phyloP scores from a whole-genome alignment of 2,797 vertebrate genomes.

The Danio aesculapii region DNA sequence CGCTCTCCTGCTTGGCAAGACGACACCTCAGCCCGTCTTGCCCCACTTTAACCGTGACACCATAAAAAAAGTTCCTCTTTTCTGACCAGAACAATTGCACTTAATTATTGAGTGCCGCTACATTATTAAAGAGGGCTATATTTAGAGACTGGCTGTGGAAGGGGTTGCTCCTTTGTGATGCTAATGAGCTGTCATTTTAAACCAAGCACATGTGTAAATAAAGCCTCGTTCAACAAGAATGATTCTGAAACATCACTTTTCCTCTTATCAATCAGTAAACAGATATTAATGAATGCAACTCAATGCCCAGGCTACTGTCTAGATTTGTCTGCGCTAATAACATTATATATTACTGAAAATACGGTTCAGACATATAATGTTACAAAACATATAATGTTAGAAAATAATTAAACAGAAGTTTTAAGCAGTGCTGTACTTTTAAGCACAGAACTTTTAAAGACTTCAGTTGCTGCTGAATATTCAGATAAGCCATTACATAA shows the following conservation, averaged over 20 bases:
- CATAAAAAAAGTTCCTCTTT: conserved; percentile 73
- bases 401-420: too few relatives aligned
- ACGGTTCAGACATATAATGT: too few relatives aligned
- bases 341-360: neutral
- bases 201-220: conserved; percentile 62
- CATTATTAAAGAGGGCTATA: conserved; percentile 85
- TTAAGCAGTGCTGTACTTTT: too few relatives aligned
- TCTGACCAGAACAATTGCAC: conserved; percentile 77
- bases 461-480: neutral
- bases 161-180: conserved; percentile 72
- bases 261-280: neutral
- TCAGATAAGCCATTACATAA: neutral
- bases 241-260: conserved; percentile 27
- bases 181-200: conserved; percentile 74
- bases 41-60: conserved; percentile 65
- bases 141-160: conserved; percentile 77
- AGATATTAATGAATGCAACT: neutral
- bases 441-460: neutral
- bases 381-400: too few relatives aligned
- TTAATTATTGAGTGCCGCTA: conserved; percentile 86
- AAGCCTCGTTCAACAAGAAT: conserved; percentile 38
- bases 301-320: neutral
- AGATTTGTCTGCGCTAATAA: neutral
- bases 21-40: conserved; percentile 67
- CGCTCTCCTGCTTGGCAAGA: conserved; percentile 39